Percentiles rank a stretch among this genome's conserved stretches.
Evolutionary conservation across 2,113 vertebrate genomes (phyloP).

Genomic region (Psilopogon haemacephalus): DNA sequence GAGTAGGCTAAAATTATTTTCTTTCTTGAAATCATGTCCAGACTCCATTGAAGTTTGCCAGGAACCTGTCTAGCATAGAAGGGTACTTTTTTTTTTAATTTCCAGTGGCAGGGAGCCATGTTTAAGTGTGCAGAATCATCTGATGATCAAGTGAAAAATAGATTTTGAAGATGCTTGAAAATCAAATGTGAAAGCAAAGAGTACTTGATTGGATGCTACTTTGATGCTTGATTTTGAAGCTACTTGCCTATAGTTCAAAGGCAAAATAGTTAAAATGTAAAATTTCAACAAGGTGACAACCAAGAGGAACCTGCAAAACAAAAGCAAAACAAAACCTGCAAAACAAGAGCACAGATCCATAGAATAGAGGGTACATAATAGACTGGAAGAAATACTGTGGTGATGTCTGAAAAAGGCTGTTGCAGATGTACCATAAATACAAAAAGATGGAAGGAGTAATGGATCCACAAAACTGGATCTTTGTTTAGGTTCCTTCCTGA

Average conservation of each 20-base stretch:
- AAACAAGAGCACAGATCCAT: background rate
- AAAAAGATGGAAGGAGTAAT: background rate
- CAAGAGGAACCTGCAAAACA: background rate
- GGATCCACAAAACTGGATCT: background rate
- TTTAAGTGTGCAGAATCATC: background rate
- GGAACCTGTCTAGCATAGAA: background rate
- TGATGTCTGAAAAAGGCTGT: background rate
- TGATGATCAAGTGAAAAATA: background rate
- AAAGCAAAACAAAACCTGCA: too few species aligned
- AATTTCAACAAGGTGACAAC: background rate
- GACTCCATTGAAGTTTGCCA: background rate
- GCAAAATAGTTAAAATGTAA: background rate
- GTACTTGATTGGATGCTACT: background rate
- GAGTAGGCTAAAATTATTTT: background rate
- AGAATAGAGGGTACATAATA: background rate
- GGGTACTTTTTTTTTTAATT: background rate
- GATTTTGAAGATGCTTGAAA: background rate
- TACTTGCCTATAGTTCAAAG: background rate
- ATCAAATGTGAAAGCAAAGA: background rate
- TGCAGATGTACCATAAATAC: background rate
- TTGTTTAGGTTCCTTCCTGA: background rate
- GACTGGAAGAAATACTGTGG: background rate
- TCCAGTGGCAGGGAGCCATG: accelerated
- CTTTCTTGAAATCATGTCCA: background rate
- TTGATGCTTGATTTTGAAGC: background rate